A percentile compares a stretch with the other conserved stretches of the same genome.
These are phyloP conservation scores for Clusia tigrina DNA, from an alignment of 2,888 invertebrate species.

Conservation along the genomic window DNA sequence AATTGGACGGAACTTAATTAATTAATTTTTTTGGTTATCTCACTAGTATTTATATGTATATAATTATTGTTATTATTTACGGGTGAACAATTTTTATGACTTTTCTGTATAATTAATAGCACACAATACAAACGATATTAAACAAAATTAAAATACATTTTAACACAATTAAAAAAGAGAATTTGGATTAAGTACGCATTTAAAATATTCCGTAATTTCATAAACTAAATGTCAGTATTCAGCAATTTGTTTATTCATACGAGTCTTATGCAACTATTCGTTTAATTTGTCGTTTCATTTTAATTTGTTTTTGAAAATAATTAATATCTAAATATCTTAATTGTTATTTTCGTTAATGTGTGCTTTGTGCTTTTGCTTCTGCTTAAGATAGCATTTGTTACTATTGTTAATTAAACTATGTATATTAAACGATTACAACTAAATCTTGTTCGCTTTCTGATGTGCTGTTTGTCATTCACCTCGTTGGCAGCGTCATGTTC, in stretches of 20 bases:
- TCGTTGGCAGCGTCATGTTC: conserved; percentile 70
- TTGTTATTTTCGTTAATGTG: not conserved
- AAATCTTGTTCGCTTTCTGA: not conserved
- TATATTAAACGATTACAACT: too few species aligned
- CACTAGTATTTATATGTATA: conserved; percentile 13
- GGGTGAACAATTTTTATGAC: not conserved
- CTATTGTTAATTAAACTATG: too few species aligned
- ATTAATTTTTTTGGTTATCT: conserved; percentile 17
- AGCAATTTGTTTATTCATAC: conserved; percentile 23
- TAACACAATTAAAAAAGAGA: too few species aligned
- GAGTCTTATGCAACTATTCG: conserved; percentile 26
- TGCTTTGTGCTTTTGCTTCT: not conserved
- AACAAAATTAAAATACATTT: too few species aligned
- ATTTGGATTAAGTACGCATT: too few species aligned
- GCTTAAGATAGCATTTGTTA: too few species aligned
- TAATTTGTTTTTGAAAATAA: not conserved
- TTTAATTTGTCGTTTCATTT: not conserved
- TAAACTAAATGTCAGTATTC: not conserved
- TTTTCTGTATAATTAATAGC: not conserved
- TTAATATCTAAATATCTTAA: too few species aligned
- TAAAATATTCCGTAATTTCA: too few species aligned
- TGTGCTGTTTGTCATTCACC: conserved; percentile 40
- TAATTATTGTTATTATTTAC: too few species aligned
- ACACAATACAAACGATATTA: too few species aligned
- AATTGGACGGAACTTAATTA: conserved; percentile 2